Percentiles rank a stretch among this genome's conserved stretches.
Evolutionary conservation across 2,797 vertebrate species (phyloP).

Genomic region (Apogon hyalosoma): DNA sequence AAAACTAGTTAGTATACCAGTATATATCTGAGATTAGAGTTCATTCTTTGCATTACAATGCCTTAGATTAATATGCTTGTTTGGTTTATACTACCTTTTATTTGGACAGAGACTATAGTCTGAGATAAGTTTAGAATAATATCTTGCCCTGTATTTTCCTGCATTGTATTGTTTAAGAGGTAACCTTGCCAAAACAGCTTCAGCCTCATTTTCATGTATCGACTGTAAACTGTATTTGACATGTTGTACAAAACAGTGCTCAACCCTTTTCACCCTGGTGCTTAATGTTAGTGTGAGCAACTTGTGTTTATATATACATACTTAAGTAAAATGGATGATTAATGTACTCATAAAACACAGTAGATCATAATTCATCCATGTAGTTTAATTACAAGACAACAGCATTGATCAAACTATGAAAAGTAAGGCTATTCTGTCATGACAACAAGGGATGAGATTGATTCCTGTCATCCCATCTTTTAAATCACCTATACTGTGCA

Average conservation of each 20-base stretch:
- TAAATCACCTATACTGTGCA: slow-evolving; percentile 38
- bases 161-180: background rate
- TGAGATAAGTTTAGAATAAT: background rate
- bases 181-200: slow-evolving; percentile 5
- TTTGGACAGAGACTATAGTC: background rate
- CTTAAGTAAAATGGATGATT: slow-evolving; percentile 6
- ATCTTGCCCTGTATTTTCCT: background rate
- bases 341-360: background rate
- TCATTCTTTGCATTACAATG: background rate
- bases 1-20: background rate
- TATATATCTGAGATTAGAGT: background rate
- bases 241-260: slow-evolving; percentile 12
- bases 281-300: background rate
- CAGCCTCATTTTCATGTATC: slow-evolving; percentile 1
- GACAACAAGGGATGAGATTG: slow-evolving; percentile 22
- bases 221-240: slow-evolving; percentile 11
- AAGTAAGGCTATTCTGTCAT: slow-evolving; percentile 4
- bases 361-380: background rate
- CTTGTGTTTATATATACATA: background rate
- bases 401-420: background rate
- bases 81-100: background rate
- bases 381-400: background rate
- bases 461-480: slow-evolving; percentile 31
- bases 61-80: background rate
- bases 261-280: background rate